Evolutionary conservation across 2,797 vertebrate genomes (phyloP).

Genomic region (Carapus acus): DNA sequence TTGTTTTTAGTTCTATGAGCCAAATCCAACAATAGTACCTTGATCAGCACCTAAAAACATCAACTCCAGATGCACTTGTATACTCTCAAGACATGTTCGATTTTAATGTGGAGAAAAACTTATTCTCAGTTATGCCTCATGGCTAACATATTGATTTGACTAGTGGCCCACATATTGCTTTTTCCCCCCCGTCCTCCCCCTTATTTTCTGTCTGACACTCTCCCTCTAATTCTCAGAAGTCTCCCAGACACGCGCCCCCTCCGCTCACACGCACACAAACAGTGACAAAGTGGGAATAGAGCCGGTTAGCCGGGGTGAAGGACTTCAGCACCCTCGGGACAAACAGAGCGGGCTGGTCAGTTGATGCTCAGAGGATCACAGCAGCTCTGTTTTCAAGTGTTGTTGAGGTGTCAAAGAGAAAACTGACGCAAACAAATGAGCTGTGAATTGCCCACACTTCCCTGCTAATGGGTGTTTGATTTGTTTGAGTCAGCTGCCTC

Average conservation of each 20-base stretch:
- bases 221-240: neutral
- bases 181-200: neutral
- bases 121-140: too few species aligned
- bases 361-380: constrained; percentile 15
- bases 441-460: constrained; percentile 12
- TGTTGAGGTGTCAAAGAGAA: constrained; percentile 18
- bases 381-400: constrained; percentile 22
- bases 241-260: too few species aligned
- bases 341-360: constrained; percentile 15
- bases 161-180: too few species aligned
- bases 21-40: too few species aligned
- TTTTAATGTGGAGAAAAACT: too few species aligned
- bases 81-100: too few species aligned
- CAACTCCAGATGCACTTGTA: too few species aligned
- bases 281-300: constrained; percentile 3
- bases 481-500: constrained; percentile 4
- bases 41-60: too few species aligned
- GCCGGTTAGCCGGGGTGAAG: constrained; percentile 2
- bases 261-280: neutral
- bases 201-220: neutral
- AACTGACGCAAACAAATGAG: neutral
- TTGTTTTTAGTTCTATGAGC: too few species aligned
- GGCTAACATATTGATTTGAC: too few species aligned
- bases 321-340: constrained; percentile 7
- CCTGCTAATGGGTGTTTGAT: constrained; percentile 12